Evolutionary conservation across 2,113 vertebrate genomes (phyloP).

Genomic region (Nothocercus julius): DNA sequence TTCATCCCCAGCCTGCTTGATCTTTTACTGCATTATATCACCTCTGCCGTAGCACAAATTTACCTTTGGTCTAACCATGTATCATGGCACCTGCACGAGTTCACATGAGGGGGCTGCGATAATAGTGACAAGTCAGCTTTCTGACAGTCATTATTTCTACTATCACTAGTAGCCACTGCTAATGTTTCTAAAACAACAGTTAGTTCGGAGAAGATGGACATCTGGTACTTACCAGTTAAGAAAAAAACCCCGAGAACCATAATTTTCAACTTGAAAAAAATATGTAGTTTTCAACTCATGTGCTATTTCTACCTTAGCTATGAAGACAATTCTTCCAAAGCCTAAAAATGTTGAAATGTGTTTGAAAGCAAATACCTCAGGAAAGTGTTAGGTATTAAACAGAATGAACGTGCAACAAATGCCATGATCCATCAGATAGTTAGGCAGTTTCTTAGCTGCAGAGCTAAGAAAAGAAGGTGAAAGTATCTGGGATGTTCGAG

Average conservation of each 20-base stretch:
- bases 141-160: neutral
- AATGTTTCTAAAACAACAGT: neutral
- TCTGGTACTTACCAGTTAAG: neutral
- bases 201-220: neutral
- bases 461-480: neutral
- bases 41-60: neutral
- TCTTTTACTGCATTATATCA: neutral
- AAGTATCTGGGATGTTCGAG: neutral
- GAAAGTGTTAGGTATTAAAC: neutral
- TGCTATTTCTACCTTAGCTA: neutral
- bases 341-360: neutral
- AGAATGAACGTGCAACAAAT: neutral
- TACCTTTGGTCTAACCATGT: neutral
- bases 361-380: neutral
- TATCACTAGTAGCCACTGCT: neutral
- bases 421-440: neutral
- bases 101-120: neutral
- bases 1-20: neutral
- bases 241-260: neutral
- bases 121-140: neutral
- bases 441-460: neutral
- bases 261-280: slow-evolving; percentile 3
- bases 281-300: neutral
- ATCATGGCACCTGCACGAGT: neutral
- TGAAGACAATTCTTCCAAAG: neutral